phyloP scores from a whole-genome alignment of 1,140 invertebrate genomes.

The Zaprionus taronus region DNA sequence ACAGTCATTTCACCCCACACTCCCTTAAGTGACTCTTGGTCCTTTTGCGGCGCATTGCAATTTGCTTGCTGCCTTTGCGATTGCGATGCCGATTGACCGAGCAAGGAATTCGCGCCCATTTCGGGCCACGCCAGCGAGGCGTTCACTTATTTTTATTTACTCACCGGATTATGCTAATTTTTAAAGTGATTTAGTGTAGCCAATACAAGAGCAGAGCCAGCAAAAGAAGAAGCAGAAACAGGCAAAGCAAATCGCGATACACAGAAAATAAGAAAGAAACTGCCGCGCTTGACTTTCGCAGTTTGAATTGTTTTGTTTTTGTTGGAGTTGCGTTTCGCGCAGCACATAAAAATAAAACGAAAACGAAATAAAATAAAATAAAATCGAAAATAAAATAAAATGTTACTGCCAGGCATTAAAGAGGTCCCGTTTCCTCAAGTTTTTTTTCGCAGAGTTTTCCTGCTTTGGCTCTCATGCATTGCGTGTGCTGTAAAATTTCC shows the following conservation, averaged over 20 bases:
- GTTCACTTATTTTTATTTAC: constrained; percentile 82
- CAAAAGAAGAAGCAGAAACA: constrained; percentile 25
- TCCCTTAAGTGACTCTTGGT: not conserved
- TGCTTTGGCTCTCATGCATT: constrained; percentile 43
- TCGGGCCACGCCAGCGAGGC: constrained; percentile 47
- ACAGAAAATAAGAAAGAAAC: constrained; percentile 22
- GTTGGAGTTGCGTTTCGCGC: constrained; percentile 14
- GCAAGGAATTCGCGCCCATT: constrained; percentile 41
- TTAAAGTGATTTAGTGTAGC: constrained; percentile 81
- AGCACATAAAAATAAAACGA: constrained; percentile 69
- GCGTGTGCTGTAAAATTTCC: constrained; percentile 70
- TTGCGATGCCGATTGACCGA: constrained; percentile 36
- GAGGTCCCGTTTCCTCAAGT: constrained; percentile 12
- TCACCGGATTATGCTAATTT: constrained; percentile 83
- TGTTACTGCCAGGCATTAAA: constrained; percentile 67
- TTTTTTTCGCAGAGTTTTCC: not conserved
- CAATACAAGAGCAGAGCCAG: constrained; percentile 60
- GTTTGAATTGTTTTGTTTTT: constrained; percentile 4
- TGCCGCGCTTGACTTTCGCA: constrained; percentile 26
- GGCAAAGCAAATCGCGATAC: constrained; percentile 27
- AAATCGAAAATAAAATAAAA: constrained; percentile 60
- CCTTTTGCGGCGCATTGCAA: constrained; percentile 25
- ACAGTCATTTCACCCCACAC: not conserved
- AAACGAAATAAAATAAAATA: constrained; percentile 67
- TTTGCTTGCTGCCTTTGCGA: constrained; percentile 44